Evolutionary conservation across 2,113 vertebrate species (phyloP).

Genomic region (Colossoma macropomum): DNA sequence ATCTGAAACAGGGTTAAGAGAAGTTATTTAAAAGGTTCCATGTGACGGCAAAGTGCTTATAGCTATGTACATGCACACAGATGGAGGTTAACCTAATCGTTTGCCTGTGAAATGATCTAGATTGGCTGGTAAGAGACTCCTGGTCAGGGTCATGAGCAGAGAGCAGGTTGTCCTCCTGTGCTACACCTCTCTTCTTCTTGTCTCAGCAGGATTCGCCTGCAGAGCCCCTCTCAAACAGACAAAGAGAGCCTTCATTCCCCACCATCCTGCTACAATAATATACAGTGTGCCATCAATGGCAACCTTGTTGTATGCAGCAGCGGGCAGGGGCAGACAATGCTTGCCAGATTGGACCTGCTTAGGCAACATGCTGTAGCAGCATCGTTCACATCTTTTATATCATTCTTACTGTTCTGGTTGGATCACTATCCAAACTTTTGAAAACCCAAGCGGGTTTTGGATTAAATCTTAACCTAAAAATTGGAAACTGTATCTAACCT

Average conservation of each 20-base stretch:
- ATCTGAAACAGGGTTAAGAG: background rate
- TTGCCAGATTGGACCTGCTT: slow-evolving; percentile 11
- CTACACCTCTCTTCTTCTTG: slow-evolving; percentile 34
- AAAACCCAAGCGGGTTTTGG: background rate
- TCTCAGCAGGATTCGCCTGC: slow-evolving; percentile 15
- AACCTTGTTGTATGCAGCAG: slow-evolving; percentile 54
- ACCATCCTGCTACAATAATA: slow-evolving; percentile 50
- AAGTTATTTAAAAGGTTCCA: background rate
- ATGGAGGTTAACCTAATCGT: background rate
- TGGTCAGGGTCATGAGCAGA: background rate
- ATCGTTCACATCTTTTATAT: background rate
- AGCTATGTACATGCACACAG: background rate
- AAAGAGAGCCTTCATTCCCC: slow-evolving; percentile 57
- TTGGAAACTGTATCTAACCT: too few relatives aligned
- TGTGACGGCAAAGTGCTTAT: background rate
- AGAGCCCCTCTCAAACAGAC: slow-evolving; percentile 46
- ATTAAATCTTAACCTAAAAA: background rate
- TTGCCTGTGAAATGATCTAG: background rate
- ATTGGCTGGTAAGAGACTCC: background rate
- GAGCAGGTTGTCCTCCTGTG: slow-evolving; percentile 26
- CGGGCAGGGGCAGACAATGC: background rate
- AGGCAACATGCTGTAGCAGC: slow-evolving; percentile 6
- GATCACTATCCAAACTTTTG: background rate
- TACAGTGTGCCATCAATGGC: slow-evolving; percentile 59
- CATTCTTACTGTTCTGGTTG: background rate